These are phyloP conservation scores for Acanthiza pusilla DNA, from an alignment of 2,797 vertebrate genomes.

Conservation along the genomic window DNA sequence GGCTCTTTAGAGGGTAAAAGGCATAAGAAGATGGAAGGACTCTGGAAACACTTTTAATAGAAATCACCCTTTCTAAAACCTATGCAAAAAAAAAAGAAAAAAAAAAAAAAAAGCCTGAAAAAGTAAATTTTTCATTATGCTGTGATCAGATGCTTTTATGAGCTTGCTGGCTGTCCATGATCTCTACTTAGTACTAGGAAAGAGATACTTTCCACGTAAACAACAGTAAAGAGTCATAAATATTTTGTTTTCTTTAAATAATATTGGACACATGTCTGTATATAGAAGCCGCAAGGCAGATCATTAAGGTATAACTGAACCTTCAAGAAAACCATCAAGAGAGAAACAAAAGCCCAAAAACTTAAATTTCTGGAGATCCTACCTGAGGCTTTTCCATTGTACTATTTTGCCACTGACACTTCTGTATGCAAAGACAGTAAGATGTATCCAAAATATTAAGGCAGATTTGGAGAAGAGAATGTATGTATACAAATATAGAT, in stretches of 20 bases:
- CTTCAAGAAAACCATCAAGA: not conserved
- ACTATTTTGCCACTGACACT: not conserved
- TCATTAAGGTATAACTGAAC: not conserved
- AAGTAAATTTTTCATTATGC: not conserved
- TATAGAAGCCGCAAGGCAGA: not conserved
- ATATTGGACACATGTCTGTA: not conserved
- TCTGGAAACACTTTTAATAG: not conserved
- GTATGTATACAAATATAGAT: not conserved
- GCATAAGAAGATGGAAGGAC: not conserved
- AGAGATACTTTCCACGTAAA: not conserved
- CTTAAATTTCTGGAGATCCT: not conserved
- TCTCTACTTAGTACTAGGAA: not conserved
- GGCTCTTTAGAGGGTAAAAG: not conserved
- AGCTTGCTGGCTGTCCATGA: not conserved
- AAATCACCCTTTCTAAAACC: not conserved
- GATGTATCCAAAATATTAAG: not conserved
- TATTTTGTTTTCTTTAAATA: not conserved
- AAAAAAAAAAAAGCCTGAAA: not conserved
- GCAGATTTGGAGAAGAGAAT: not conserved
- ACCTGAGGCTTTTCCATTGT: not conserved
- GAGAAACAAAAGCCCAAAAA: not conserved
- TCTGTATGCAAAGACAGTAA: not conserved
- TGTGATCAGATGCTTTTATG: not conserved
- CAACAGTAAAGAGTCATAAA: not conserved
- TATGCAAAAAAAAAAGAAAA: not conserved